These are phyloP conservation scores for Laspeyria flexula DNA, from an alignment of 2,888 invertebrate genomes.

Conservation along the genomic window DNA sequence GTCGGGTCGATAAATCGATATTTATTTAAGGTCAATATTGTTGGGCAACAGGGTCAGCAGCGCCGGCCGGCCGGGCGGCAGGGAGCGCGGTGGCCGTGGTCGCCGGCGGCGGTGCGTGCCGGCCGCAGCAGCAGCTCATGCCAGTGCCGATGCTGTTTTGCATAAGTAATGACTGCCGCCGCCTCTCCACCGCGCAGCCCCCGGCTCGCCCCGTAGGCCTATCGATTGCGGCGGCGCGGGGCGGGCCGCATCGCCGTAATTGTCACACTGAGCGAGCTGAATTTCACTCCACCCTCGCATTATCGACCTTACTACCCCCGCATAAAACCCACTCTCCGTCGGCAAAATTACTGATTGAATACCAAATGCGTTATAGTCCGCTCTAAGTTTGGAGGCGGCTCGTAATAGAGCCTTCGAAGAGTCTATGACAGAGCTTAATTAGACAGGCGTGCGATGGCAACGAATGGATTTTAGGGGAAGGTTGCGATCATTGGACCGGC, in stretches of 20 bases:
- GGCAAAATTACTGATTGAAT: conserved; percentile 70
- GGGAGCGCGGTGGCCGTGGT: conserved; percentile 15
- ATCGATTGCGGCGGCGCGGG: conserved; percentile 89
- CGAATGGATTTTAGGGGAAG: conserved; percentile 86
- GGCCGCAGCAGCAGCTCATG: conserved; percentile 46
- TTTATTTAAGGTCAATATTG: conserved; percentile 49
- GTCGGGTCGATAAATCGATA: conserved; percentile 55
- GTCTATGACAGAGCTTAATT: conserved; percentile 85
- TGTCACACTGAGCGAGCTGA: conserved; percentile 83
- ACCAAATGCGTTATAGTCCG: conserved; percentile 81
- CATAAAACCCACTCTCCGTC: conserved; percentile 68
- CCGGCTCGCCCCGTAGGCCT: conserved; percentile 88
- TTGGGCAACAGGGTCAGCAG: conserved; percentile 26
- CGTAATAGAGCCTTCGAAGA: conserved; percentile 86
- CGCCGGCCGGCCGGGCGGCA: conserved; percentile 9
- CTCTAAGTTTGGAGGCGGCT: conserved; percentile 82
- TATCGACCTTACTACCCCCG: conserved; percentile 76
- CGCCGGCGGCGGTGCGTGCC: conserved; percentile 49
- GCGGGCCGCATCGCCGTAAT: conserved; percentile 84
- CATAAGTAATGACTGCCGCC: conserved; percentile 79
- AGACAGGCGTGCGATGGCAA: conserved; percentile 82
- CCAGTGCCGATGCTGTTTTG: conserved; percentile 76
- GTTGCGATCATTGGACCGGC: too few relatives aligned
- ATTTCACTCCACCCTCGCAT: conserved; percentile 70
- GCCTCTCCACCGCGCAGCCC: conserved; percentile 54